Conservation (phyloP, 2,113 vertebrate genomes). For the Sinocyclocheilus anophthalmus region DNA sequence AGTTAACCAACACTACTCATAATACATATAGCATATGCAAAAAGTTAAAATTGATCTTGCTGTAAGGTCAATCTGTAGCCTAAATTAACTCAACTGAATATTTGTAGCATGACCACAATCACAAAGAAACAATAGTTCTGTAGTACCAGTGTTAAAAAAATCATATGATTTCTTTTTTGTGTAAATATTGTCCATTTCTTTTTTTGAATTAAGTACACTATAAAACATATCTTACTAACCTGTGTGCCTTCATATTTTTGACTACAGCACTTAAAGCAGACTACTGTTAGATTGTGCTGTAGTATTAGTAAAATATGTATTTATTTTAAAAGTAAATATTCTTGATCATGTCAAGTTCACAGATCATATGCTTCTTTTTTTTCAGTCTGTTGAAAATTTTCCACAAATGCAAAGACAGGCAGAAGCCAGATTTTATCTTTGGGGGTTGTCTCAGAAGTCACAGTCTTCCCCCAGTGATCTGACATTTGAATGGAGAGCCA, state of each 20-base stretch:
- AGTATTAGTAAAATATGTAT: no score
- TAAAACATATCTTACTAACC: background rate
- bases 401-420: background rate
- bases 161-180: background rate
- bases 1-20: background rate
- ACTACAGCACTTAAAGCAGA: background rate
- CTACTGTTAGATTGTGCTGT: background rate
- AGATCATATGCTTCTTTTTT: background rate
- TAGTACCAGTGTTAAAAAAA: background rate
- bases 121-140: background rate
- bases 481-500: conserved; percentile 40
- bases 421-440: conserved; percentile 12
- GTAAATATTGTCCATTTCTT: background rate
- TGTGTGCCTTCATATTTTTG: no score
- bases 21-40: background rate
- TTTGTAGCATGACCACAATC: background rate
- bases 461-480: conserved; percentile 25
- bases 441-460: conserved; percentile 6
- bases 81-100: background rate
- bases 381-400: background rate
- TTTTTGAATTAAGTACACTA: no score
- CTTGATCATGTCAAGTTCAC: background rate
- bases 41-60: background rate
- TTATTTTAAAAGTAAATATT: background rate
- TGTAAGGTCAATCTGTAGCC: background rate